Percentiles rank a stretch among this genome's conserved stretches.
Evolutionary conservation across 2,797 vertebrate genomes (phyloP).

Genomic region (Coregonus suidteri): DNA sequence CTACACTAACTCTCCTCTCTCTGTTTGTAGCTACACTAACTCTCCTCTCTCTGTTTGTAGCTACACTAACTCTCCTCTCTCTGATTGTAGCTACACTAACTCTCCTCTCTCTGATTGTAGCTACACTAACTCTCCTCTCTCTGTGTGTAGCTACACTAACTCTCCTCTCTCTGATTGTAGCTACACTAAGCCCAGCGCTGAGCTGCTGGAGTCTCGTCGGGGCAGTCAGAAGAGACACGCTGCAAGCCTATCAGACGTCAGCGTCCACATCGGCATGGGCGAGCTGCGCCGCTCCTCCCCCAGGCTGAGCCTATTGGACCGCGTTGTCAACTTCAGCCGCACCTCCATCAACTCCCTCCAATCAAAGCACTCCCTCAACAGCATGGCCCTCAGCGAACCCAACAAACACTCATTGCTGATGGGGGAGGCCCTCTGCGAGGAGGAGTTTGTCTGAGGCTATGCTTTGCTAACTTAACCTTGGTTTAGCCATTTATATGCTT

Average conservation of each 20-base stretch:
- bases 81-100: no score
- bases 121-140: no score
- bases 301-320: constrained; percentile 88
- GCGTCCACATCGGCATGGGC: constrained; percentile 91
- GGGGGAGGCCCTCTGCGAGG: constrained; percentile 79
- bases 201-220: constrained; percentile 80
- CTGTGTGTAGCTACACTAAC: no score
- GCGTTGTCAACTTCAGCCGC: constrained; percentile 89
- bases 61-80: no score
- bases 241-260: constrained; percentile 89
- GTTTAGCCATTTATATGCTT: constrained; percentile 12
- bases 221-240: constrained; percentile 64
- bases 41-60: no score
- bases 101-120: no score
- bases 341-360: constrained; percentile 92
- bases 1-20: no score
- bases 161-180: no score
- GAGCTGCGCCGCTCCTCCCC: constrained; percentile 82
- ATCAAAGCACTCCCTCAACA: constrained; percentile 88
- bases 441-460: constrained; percentile 77
- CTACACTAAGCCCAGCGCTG: constrained; percentile 86
- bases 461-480: not conserved
- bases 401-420: constrained; percentile 93
- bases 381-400: constrained; percentile 81
- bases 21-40: no score